Conservation (phyloP, 2,797 vertebrate species). For the Eulemur albifrons region DNA sequence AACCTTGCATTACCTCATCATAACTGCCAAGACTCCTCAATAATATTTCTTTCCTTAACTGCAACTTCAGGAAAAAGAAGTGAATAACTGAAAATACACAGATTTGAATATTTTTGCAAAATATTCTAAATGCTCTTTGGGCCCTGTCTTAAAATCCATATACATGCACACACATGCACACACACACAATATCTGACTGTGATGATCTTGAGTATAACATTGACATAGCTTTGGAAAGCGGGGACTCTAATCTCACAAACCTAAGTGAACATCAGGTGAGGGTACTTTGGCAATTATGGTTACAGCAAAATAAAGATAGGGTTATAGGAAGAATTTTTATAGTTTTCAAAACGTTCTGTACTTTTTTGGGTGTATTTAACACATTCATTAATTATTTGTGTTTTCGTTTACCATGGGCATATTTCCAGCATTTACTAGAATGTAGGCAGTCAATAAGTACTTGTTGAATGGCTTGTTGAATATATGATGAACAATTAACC, state of each 20-base stretch:
- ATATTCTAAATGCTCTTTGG: neutral
- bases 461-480: neutral
- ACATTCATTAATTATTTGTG: neutral
- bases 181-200: neutral
- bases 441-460: slow-evolving; percentile 11
- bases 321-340: neutral
- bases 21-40: neutral
- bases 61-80: neutral
- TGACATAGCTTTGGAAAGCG: neutral
- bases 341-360: neutral
- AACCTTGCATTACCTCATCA: neutral
- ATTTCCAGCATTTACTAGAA: neutral
- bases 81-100: neutral
- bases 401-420: neutral
- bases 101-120: neutral
- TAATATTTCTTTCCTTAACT: slow-evolving; percentile 40
- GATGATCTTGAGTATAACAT: neutral
- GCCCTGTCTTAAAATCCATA: neutral
- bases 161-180: neutral
- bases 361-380: neutral
- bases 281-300: neutral
- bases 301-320: neutral
- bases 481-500: neutral
- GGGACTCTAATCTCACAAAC: neutral
- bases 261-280: neutral